Percentiles rank a stretch among this genome's conserved stretches.
These are phyloP conservation scores for Procambarus clarkii DNA, from an alignment of 1,140 invertebrate species.

Conservation along the genomic window DNA sequence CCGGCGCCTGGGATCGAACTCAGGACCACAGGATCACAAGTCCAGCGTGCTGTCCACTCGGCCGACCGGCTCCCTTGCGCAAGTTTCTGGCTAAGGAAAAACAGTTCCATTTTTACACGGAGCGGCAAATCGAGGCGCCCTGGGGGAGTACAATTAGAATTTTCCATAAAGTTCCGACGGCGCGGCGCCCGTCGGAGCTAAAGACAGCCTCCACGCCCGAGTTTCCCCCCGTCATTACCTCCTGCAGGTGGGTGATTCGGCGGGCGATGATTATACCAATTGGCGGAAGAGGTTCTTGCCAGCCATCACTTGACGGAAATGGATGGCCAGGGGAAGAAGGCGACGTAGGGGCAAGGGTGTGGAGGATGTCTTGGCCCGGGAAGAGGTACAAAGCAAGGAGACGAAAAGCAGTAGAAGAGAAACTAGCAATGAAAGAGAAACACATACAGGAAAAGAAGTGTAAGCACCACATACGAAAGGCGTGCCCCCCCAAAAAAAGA, in stretches of 20 bases:
- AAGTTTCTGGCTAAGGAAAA: too few species aligned
- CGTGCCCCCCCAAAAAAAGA: too few species aligned
- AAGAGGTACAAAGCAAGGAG: not conserved
- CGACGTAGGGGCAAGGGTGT: not conserved
- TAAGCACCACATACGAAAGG: not conserved
- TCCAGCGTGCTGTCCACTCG: too few species aligned
- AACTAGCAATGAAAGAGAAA: not conserved
- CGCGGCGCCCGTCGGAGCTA: not conserved
- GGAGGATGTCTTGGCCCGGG: not conserved
- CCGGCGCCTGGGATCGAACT: too few species aligned
- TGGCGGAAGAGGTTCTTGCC: not conserved
- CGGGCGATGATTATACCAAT: constrained; percentile 13
- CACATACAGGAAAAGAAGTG: not conserved
- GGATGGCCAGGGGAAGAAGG: not conserved
- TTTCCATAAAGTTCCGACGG: not conserved
- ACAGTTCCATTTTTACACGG: too few species aligned
- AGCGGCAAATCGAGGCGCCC: too few species aligned
- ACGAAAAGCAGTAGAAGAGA: not conserved
- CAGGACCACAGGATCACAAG: too few species aligned
- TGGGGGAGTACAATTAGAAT: constrained; percentile 5
- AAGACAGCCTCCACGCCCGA: not conserved
- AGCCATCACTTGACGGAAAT: not conserved
- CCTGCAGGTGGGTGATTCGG: not conserved
- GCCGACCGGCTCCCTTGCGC: too few species aligned
- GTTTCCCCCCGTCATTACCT: not conserved